phyloP scores from a whole-genome alignment of 2,113 vertebrate genomes.

The Gambusia affinis region DNA sequence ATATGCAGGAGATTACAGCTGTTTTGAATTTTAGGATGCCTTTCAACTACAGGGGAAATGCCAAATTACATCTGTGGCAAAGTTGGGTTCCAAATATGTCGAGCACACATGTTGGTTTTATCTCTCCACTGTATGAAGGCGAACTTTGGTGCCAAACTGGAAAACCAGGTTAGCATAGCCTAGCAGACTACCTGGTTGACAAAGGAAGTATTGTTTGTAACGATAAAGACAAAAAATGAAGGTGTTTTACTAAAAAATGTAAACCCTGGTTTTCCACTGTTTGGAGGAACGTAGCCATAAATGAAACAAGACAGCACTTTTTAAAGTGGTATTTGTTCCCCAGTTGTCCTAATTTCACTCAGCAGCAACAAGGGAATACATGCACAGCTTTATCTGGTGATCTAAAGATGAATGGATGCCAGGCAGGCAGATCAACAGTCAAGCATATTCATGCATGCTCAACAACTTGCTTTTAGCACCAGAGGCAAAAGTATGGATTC shows the following conservation, averaged over 20 bases:
- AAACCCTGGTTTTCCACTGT: not conserved
- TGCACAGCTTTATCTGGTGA: constrained; percentile 27
- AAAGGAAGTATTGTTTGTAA: not conserved
- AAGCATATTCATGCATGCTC: too few species aligned
- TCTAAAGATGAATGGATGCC: constrained; percentile 49
- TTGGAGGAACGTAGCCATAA: not conserved
- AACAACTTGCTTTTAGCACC: too few species aligned
- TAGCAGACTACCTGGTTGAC: not conserved
- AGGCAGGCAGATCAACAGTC: not conserved
- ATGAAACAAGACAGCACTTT: constrained; percentile 30
- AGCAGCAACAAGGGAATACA: constrained; percentile 48
- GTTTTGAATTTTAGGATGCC: constrained; percentile 28
- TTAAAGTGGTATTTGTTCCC: constrained; percentile 39
- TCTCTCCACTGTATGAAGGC: constrained; percentile 1
- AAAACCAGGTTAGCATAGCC: not conserved
- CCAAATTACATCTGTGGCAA: constrained; percentile 28
- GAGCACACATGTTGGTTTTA: constrained; percentile 15
- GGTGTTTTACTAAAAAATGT: not conserved
- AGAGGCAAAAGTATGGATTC: too few species aligned
- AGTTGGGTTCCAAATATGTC: constrained; percentile 36
- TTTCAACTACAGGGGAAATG: constrained; percentile 24
- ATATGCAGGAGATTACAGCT: constrained; percentile 36
- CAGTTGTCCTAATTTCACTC: constrained; percentile 55
- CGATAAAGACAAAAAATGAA: not conserved
- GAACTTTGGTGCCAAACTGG: constrained; percentile 1